Percentiles rank a stretch among this genome's conserved stretches.
phyloP scores from a whole-genome alignment of 1,140 invertebrate species.

The Drosophila ironensis region DNA sequence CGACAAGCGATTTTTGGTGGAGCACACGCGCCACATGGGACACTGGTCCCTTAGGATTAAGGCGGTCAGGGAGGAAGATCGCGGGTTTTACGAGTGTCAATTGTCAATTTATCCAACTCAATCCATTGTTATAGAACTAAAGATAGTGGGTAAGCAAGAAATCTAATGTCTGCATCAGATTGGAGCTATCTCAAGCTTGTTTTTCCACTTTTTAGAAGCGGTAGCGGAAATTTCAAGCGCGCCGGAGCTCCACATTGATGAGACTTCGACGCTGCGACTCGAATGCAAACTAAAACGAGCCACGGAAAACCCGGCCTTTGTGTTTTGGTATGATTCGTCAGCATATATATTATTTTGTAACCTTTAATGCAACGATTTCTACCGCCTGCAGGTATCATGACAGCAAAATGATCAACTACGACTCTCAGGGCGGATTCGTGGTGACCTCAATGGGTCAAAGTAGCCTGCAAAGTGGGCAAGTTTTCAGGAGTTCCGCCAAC shows the following conservation, averaged over 20 bases:
- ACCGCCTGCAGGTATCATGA: constrained; percentile 84
- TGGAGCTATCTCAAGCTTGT: neutral
- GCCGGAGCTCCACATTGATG: constrained; percentile 89
- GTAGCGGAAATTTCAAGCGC: constrained; percentile 89
- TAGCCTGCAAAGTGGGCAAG: constrained; percentile 26
- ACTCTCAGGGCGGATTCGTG: constrained; percentile 82
- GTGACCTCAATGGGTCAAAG: constrained; percentile 71
- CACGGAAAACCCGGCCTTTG: constrained; percentile 89
- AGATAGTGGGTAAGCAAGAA: constrained; percentile 88
- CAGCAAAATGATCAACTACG: constrained; percentile 89
- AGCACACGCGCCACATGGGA: constrained; percentile 88
- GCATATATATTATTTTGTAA: neutral
- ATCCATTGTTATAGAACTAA: constrained; percentile 88
- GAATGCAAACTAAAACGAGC: constrained; percentile 88
- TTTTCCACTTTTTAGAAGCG: constrained; percentile 83
- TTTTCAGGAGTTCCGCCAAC: constrained; percentile 19
- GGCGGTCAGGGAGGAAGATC: constrained; percentile 87
- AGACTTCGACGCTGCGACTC: constrained; percentile 87
- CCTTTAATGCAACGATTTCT: neutral
- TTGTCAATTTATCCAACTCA: constrained; percentile 90
- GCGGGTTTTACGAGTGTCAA: constrained; percentile 91
- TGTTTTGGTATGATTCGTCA: constrained; percentile 88
- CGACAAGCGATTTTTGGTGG: constrained; percentile 90
- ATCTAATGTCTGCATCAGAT: neutral
- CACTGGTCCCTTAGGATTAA: constrained; percentile 90